phyloP scores from a whole-genome alignment of 1,140 invertebrate genomes.

The Lasioglossum albipes region DNA sequence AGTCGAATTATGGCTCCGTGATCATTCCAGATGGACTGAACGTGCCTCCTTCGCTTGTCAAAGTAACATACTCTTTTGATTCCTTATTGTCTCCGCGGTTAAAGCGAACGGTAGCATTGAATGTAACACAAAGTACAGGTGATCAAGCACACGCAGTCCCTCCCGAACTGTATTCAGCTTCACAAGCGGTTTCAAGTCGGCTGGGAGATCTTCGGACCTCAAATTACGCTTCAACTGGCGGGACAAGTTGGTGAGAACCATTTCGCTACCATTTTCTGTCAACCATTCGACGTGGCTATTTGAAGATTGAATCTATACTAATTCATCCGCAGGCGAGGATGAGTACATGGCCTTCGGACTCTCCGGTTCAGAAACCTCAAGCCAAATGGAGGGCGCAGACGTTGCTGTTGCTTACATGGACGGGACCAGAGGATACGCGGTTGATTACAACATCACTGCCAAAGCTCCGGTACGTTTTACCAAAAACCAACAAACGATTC shows the following conservation, averaged over 20 bases:
- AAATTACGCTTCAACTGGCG: conserved; percentile 92
- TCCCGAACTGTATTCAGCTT: conserved; percentile 92
- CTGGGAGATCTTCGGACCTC: conserved; percentile 95
- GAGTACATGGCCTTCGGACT: conserved; percentile 94
- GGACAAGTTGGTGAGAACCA: conserved; percentile 84
- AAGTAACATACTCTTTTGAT: conserved; percentile 75
- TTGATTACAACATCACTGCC: conserved; percentile 93
- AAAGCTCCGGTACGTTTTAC: conserved; percentile 85
- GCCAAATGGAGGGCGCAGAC: conserved; percentile 93
- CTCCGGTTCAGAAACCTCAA: conserved; percentile 85
- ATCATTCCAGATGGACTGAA: conserved; percentile 90
- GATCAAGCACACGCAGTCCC: conserved; percentile 79
- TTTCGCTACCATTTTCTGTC: too few species aligned
- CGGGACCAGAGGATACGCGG: conserved; percentile 85
- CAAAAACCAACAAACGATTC: background rate
- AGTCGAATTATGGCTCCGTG: conserved; percentile 88
- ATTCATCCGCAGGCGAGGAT: conserved; percentile 80
- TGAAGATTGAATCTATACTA: background rate
- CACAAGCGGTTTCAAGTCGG: conserved; percentile 91
- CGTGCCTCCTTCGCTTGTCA: conserved; percentile 90
- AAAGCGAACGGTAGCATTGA: background rate
- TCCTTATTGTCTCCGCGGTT: conserved; percentile 5
- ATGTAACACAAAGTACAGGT: conserved; percentile 59
- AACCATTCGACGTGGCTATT: too few species aligned
- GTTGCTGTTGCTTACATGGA: conserved; percentile 89